Base-by-base conservation (phyloP, 2,797 vertebrate genomes). In the Pteropus rufus region DNA sequence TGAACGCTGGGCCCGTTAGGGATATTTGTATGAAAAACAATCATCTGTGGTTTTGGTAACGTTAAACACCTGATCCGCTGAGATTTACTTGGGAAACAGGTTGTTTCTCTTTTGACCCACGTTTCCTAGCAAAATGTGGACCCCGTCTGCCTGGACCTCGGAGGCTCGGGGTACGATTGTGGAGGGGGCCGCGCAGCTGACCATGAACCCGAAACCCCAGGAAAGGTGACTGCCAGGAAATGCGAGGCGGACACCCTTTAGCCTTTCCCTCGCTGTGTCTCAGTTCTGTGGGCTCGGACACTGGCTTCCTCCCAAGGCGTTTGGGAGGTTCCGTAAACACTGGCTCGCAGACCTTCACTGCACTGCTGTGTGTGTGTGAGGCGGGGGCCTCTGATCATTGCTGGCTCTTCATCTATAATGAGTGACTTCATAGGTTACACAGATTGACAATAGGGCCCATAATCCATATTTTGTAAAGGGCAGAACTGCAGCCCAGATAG, bases 381-480 rank as follows among this genome's bases (percentile, higher is more conserved):
- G 64, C 0, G 1, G 82, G n/a, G 4, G 18, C 60, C 5, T 56
- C 12, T 5, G 41, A 67, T 56, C 24, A 2, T 23, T 5, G 14
- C 54, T 36, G 36, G 34, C 2, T 56, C 73, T 73, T 72, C 36
- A 24, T 86, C 82, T n/a, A 3, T 60, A 52, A 16, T 24, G 64
- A 91, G 69, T n/a, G 70, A 56, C 79, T 96, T 60, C 10, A 0
- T 12, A 56, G 60, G 36, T 56, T 62, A 64, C 34, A 21, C 10
- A 44, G 29, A 41, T 18, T 77, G 95, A 73, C 75, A 89, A 24
- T 44, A 21, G 10, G 85, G 81, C 29, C 46, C 5, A 8, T 46
- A 16, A 64, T 46, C 75, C 72, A 76, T 52, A 64, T 34, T 73
- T 81, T 36, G 67, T 52, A 69, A 88, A 92, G 41, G 83, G 91